Evolutionary conservation across 2,888 invertebrate genomes (phyloP).

Genomic region (Agonopterix subpropinquella): DNA sequence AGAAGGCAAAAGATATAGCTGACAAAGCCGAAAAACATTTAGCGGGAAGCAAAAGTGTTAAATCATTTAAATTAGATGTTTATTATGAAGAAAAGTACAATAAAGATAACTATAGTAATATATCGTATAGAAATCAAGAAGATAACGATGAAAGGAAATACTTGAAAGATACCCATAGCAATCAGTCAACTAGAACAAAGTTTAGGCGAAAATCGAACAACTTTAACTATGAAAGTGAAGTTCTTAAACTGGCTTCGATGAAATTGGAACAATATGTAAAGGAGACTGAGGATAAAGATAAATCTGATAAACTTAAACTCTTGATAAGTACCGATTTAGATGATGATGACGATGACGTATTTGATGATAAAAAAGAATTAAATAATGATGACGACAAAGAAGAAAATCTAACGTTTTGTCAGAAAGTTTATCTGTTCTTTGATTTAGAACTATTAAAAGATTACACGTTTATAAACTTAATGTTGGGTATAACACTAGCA

Average conservation of each 20-base stretch:
- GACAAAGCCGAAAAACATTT: constrained; percentile 56
- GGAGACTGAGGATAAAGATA: constrained; percentile 42
- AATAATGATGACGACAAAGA: constrained; percentile 26
- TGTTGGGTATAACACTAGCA: constrained; percentile 82
- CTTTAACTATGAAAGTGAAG: constrained; percentile 77
- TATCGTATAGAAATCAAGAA: constrained; percentile 53
- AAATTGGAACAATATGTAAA: constrained; percentile 69
- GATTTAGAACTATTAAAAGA: constrained; percentile 82
- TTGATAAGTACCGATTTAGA: constrained; percentile 43
- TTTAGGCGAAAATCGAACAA: constrained; percentile 63
- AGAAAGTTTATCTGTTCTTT: constrained; percentile 79
- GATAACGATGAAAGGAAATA: constrained; percentile 62
- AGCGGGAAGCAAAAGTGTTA: constrained; percentile 49
- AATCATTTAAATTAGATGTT: constrained; percentile 60
- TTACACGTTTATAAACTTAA: constrained; percentile 80
- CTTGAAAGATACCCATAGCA: constrained; percentile 63
- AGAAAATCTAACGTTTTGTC: constrained; percentile 51
- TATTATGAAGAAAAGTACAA: constrained; percentile 57
- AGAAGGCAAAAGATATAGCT: constrained; percentile 51
- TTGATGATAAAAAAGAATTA: constrained; percentile 29
- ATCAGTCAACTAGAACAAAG: constrained; percentile 43
- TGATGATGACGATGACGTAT: constrained; percentile 49
- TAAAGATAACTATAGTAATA: constrained; percentile 58
- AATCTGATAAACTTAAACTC: constrained; percentile 43
- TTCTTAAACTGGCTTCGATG: constrained; percentile 71